Percentiles rank a stretch among this genome's conserved stretches.
Conservation (phyloP, 1,140 invertebrate genomes). For the Pogonognathellus flavescens region DNA sequence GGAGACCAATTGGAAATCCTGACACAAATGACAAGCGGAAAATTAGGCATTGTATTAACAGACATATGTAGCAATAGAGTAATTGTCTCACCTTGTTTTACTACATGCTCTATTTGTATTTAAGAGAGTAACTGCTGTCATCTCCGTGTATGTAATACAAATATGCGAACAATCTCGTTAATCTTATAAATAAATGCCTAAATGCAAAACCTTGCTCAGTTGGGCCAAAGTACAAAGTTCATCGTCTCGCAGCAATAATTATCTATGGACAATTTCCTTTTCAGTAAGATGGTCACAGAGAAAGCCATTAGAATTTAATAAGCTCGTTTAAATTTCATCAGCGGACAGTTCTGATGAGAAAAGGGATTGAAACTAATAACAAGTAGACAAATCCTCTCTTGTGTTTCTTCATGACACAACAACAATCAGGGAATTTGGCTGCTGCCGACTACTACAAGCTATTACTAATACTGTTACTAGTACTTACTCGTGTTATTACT, state of each 20-base stretch:
- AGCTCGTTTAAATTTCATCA: conserved; percentile 40
- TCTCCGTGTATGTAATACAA: too few relatives aligned
- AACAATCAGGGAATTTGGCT: conserved; percentile 17
- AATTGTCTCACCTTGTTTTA: not conserved
- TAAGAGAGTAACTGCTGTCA: not conserved
- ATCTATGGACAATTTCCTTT: conserved; percentile 9
- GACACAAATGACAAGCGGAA: conserved; percentile 30
- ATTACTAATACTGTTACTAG: too few relatives aligned
- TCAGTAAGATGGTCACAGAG: conserved; percentile 18
- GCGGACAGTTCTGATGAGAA: not conserved
- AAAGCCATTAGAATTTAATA: conserved; percentile 38
- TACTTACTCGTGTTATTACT: too few relatives aligned
- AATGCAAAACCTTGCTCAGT: too few relatives aligned
- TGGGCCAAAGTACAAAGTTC: not conserved
- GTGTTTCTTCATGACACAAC: not conserved
- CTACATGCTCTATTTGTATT: not conserved
- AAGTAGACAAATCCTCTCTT: not conserved
- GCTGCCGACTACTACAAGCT: not conserved
- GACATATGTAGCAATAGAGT: not conserved
- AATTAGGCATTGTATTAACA: not conserved
- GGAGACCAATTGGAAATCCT: conserved; percentile 32
- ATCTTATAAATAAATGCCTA: too few relatives aligned
- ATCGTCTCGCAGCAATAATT: not conserved
- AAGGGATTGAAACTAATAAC: not conserved
- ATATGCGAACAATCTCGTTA: too few relatives aligned